Percentiles rank a stretch among this genome's conserved stretches.
Evolutionary conservation across 2,888 invertebrate genomes (phyloP).

Genomic region (Dinocampus coccinellae): DNA sequence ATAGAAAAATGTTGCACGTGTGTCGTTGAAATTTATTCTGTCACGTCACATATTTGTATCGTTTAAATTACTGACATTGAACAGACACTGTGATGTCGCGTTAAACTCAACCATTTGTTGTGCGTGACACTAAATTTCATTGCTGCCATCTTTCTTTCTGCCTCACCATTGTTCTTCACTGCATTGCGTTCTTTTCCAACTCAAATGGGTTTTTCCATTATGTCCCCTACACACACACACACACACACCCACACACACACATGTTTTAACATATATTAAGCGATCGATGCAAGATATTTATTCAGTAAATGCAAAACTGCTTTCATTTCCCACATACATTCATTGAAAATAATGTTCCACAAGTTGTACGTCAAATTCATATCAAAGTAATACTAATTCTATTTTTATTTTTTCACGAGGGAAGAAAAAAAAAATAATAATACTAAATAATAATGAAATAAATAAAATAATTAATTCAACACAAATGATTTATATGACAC

Average conservation of each 20-base stretch:
- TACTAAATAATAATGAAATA: too few relatives aligned
- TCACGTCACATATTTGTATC: slow-evolving; percentile 24
- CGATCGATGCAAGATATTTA: slow-evolving; percentile 55
- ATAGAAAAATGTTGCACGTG: background rate
- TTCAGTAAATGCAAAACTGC: slow-evolving; percentile 46
- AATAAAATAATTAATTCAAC: too few relatives aligned
- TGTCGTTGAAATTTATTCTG: background rate
- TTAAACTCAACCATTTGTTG: slow-evolving; percentile 46
- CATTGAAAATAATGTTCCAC: slow-evolving; percentile 22
- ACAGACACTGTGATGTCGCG: slow-evolving; percentile 43
- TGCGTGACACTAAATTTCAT: slow-evolving; percentile 45
- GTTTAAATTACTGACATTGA: slow-evolving; percentile 44
- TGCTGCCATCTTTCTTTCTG: slow-evolving; percentile 41
- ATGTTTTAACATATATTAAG: slow-evolving; percentile 23
- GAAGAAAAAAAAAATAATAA: too few relatives aligned
- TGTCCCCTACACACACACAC: slow-evolving; percentile 1
- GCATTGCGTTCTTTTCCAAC: slow-evolving; percentile 12
- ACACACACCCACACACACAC: slow-evolving; percentile 6
- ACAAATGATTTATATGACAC: too few relatives aligned
- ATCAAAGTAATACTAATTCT: background rate
- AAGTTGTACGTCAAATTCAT: background rate
- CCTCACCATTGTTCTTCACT: slow-evolving; percentile 24
- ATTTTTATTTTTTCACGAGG: slow-evolving; percentile 2
- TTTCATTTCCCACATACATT: slow-evolving; percentile 48
- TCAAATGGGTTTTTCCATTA: slow-evolving; percentile 1